A percentile compares a stretch with the other conserved stretches of the same genome.
These are phyloP conservation scores for Exocentrus adspersus DNA, from an alignment of 2,888 invertebrate genomes.

Conservation along the genomic window DNA sequence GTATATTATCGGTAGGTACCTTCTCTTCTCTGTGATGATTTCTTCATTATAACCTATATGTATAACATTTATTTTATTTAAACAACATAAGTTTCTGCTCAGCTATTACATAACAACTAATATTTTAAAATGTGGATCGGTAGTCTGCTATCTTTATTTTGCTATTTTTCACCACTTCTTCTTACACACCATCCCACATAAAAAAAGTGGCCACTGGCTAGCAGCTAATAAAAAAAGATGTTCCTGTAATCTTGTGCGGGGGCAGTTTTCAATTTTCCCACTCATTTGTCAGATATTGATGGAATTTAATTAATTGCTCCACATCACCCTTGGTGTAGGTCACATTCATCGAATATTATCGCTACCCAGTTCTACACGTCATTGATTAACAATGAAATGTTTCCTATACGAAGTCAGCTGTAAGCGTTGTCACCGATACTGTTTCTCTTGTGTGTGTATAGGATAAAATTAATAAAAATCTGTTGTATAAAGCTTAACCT, in stretches of 20 bases:
- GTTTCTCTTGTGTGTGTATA: neutral
- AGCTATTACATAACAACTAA: too few relatives aligned
- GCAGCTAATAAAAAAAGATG: neutral
- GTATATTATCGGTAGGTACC: neutral
- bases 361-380: neutral
- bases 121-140: too few relatives aligned
- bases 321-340: neutral
- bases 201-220: neutral
- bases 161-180: too few relatives aligned
- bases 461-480: constrained; percentile 5
- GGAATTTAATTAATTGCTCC: constrained; percentile 17
- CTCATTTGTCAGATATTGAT: constrained; percentile 6
- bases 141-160: too few relatives aligned
- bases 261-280: constrained; percentile 9
- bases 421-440: neutral
- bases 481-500: too few relatives aligned
- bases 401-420: neutral
- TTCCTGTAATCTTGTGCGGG: neutral
- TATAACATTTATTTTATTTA: too few relatives aligned
- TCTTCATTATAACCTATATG: too few relatives aligned
- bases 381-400: constrained; percentile 9
- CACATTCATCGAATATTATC: constrained; percentile 5
- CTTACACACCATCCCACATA: neutral
- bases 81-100: too few relatives aligned
- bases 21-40: too few relatives aligned